A percentile compares a stretch with the other conserved stretches of the same genome.
Evolutionary conservation across 1,140 invertebrate species (phyloP).

Genomic region (Heliconius eleuchia): DNA sequence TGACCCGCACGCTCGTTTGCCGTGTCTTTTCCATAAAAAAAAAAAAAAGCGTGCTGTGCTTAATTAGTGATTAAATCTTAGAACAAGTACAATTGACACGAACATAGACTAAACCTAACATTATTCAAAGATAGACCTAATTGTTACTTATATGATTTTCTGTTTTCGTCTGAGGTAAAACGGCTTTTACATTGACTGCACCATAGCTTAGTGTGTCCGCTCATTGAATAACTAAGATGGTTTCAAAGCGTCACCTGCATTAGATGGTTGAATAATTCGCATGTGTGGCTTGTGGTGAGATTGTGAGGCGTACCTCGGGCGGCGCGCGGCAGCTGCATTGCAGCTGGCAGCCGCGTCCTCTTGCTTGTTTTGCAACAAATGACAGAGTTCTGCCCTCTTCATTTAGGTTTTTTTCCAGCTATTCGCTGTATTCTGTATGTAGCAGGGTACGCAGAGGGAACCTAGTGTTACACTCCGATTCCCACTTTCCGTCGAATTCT

Average conservation of each 20-base stretch:
- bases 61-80: background rate
- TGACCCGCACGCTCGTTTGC: too few species aligned
- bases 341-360: constrained; percentile 63
- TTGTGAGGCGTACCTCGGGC: constrained; percentile 44
- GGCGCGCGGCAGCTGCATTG: constrained; percentile 60
- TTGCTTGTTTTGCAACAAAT: constrained; percentile 65
- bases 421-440: too few species aligned
- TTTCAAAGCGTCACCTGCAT: constrained; percentile 45
- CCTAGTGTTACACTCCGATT: too few species aligned
- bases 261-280: constrained; percentile 55
- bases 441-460: too few species aligned
- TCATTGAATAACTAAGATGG: constrained; percentile 22
- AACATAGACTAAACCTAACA: background rate
- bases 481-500: too few species aligned
- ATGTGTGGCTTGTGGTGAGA: constrained; percentile 46
- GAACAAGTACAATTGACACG: background rate
- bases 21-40: too few species aligned
- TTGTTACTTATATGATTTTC: background rate
- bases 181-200: background rate
- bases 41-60: background rate
- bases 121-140: background rate
- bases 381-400: constrained; percentile 49
- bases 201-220: background rate
- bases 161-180: background rate
- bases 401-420: constrained; percentile 32